Base-by-base conservation (phyloP, 1,140 invertebrate genomes). In the Proctacanthus coquilletti region DNA sequence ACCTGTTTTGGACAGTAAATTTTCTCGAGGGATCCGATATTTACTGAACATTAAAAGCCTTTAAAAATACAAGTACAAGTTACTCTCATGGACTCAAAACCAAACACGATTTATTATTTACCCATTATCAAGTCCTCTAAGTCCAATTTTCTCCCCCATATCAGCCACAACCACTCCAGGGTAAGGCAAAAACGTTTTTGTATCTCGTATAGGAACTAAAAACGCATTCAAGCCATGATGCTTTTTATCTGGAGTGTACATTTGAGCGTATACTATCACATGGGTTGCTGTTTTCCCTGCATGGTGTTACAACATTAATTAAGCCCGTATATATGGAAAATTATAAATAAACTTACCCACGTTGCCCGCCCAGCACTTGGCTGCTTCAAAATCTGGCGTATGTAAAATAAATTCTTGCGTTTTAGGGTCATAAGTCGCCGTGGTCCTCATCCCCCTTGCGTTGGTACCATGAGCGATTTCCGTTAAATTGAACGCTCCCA, bases 381-480 rank as follows among this genome's bases (percentile, higher is more conserved):
- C 80, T 11, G 84, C 82, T 56, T 88, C 78, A 58, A 87, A 79
- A 55, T 85, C 76, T 10, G 84, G 81, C 1, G 83, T 79, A 50
- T 88, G 73, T 27, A 92, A 54, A 1, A 86, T 64, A 64, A 88
- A 89, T 55, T 81, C 71, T 54, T 77, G 61, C n/a, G 71, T 77
- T 34, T 69, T 63, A 1, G 71, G 65, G 52, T 84, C 73, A 59
- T 80, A 91, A 0, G 75, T 84, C 1, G 85, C 85, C 2, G 75
- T 80, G 1, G 86, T 91, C 40, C 75, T 70, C 73, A 91, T 78
- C 20, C 73, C 77, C 56, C 78, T 77, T 4, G 81, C 80, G 53
- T 92, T 89, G 14, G 80, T 84, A 3, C 86, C 86, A 63, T 91
- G 86, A 4, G 75, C 72, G n/a, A 91, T 69, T 62, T 92, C 86